Evolutionary conservation across 2,113 vertebrate species (phyloP), one percentile per base, ranked within the genome.

Genomic region (Corythaeola cristata): DNA sequence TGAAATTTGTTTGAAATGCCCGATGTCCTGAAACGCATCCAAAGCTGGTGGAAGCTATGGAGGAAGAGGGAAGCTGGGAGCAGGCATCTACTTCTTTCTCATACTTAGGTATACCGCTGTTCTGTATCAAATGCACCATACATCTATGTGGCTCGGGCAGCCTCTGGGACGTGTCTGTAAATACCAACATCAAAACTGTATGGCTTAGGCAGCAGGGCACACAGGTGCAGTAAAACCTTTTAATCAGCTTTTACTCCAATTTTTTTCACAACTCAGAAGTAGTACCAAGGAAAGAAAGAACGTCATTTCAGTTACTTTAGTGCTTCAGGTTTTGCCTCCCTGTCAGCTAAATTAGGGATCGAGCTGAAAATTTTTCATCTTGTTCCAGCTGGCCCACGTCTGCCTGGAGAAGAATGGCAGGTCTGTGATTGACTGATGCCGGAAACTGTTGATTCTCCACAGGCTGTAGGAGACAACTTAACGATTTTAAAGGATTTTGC

Each of bases 191-290:
- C 59, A 89, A 52, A 85, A 8, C 56, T 47, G 44, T 75, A 26
- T 11, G 5, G 35, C 50, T 80, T 69, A 24, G 41, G 41, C 32
- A 69, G 56, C 17, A 30, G 14, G 53, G 21, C 53, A 72, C 50
- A 39, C 52, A 82, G 69, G 82, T 89, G 49, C 67, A 75, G 64
- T 63, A 87, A 93, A 62, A 94, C 11, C 28, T 80, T 96, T 92
- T 96, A 85, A 95, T 89, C 60, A 26, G 35, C 37, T 95, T 91
- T 69, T 76, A 55, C 58, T 94, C 86, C 27, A 22, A 45, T 81
- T 35, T 60, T 56, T 85, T 60, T 17, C 1, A 0, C 13, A 56
- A 19, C 59, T 90, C 32, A 4, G 0, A 68, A 78, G 55, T 39
- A 55, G 44, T 53, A 62, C 21, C 59, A 91, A 66, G 18, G 39